These are phyloP conservation scores for Propithecus deckenii DNA, from an alignment of 2,797 vertebrate species.

Conservation along the genomic window DNA sequence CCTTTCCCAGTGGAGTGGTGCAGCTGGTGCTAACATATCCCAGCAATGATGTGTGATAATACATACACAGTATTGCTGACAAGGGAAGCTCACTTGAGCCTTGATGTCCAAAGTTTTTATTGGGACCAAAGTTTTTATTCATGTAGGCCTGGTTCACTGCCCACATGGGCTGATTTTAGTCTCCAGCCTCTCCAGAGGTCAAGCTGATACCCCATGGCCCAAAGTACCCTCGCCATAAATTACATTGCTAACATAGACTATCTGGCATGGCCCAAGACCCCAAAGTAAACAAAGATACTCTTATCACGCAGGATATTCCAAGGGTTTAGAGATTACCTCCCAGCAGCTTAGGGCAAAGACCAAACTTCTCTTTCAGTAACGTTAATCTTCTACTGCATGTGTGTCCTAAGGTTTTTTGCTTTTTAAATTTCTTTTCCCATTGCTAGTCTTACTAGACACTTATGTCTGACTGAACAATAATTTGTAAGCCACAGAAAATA, in stretches of 20 bases:
- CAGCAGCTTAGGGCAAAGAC: neutral
- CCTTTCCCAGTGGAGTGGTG: neutral
- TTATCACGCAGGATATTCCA: neutral
- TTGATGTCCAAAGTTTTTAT: neutral
- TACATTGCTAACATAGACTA: neutral
- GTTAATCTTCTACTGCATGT: neutral
- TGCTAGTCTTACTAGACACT: neutral
- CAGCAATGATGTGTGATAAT: neutral
- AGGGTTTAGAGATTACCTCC: neutral
- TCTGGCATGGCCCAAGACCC: neutral
- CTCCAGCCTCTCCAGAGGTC: neutral
- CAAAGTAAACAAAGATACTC: neutral
- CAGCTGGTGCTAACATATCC: neutral
- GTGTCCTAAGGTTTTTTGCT: neutral
- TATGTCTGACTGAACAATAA: neutral
- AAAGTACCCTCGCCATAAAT: neutral
- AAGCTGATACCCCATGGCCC: neutral
- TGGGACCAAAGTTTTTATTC: neutral
- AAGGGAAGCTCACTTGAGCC: neutral
- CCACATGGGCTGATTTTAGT: neutral
- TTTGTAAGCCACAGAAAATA: neutral
- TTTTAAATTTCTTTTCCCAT: neutral
- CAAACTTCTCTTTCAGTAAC: neutral
- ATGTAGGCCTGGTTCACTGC: neutral
- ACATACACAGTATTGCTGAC: neutral